Evolutionary conservation across 2,888 invertebrate species (phyloP), one percentile per base, ranked within the genome.

Genomic region (Melikaiella ostensackeni): DNA sequence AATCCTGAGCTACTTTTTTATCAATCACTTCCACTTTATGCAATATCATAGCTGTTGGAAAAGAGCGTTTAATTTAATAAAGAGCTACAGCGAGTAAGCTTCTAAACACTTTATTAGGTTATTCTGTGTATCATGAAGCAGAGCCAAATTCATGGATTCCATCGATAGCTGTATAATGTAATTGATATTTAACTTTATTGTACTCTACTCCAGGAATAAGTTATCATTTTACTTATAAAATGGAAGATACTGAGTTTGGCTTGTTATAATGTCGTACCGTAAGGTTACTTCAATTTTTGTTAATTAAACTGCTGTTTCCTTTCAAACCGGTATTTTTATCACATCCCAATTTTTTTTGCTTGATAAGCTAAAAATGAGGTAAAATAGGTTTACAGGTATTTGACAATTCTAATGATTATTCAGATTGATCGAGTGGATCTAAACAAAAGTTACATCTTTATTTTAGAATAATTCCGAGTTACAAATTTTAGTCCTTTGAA

Each of bases 251-350:
- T 46, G 30, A 70, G 50, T 70, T 70, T 50, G n/a, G 21, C 70
- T 66, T 66, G 70, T 70, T 70, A 70, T 79, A 81, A 78, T 78
- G 75, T 70, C 50, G 77, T 79, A 70, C 75, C 55, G 80, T 78
- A 70, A 76, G 35, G 62, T 77, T 73, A 82, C 81, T 79, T 76
- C 75, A 75, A 81, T 79, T 79, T 76, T 84, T 82, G 77, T 81
- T 84, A 75, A 73, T 83, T 82, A 80, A 84, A 80, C 33, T 78
- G 66, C 73, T 74, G 77, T 80, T 70, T 80, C 78, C 77, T 79
- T 80, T 81, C 77, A 76, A 77, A 77, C n/a, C 63, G 57, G 35
- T 78, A 59, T 50, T 70, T 19, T n/a, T 33, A n/a, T 16, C 16
- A 21, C 11, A 70, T 50, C 30, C 70, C 30, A n/a, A 19, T 55